These are phyloP conservation scores for Anoplopoma fimbria DNA, from an alignment of 2,113 vertebrate genomes.

Conservation along the genomic window DNA sequence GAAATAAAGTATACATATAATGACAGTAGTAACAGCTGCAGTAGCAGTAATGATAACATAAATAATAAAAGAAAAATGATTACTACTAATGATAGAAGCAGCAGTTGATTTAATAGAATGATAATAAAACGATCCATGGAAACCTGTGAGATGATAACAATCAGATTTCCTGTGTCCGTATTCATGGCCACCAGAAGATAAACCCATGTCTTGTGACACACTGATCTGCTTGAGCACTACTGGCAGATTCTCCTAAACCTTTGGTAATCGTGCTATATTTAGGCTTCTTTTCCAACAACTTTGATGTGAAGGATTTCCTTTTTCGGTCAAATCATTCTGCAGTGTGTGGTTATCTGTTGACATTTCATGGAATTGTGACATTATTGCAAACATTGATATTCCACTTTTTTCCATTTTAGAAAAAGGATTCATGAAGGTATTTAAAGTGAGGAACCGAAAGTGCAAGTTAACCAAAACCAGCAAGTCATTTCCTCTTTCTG, in stretches of 20 bases:
- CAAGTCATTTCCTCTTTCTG: constrained; percentile 16
- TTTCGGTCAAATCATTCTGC: not conserved
- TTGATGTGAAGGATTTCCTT: not conserved
- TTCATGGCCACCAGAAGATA: not conserved
- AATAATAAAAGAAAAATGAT: too few relatives aligned
- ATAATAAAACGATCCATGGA: not conserved
- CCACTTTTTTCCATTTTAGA: not conserved
- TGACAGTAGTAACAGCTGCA: too few relatives aligned
- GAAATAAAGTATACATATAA: too few relatives aligned
- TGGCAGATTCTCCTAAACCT: not conserved
- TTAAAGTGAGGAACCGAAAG: not conserved
- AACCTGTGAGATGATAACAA: not conserved
- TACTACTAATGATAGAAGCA: too few relatives aligned
- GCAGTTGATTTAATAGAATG: too few relatives aligned
- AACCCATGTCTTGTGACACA: not conserved
- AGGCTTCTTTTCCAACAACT: not conserved
- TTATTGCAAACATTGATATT: constrained; percentile 10
- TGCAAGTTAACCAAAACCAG: not conserved
- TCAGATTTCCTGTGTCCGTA: not conserved
- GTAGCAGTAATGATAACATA: too few relatives aligned
- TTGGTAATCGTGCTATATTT: not conserved
- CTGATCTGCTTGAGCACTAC: not conserved
- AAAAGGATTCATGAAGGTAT: not conserved
- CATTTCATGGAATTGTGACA: not conserved
- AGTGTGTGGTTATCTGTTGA: not conserved